These are phyloP conservation scores for Diachrysia chrysitis DNA, from an alignment of 2,888 invertebrate species.

Conservation along the genomic window DNA sequence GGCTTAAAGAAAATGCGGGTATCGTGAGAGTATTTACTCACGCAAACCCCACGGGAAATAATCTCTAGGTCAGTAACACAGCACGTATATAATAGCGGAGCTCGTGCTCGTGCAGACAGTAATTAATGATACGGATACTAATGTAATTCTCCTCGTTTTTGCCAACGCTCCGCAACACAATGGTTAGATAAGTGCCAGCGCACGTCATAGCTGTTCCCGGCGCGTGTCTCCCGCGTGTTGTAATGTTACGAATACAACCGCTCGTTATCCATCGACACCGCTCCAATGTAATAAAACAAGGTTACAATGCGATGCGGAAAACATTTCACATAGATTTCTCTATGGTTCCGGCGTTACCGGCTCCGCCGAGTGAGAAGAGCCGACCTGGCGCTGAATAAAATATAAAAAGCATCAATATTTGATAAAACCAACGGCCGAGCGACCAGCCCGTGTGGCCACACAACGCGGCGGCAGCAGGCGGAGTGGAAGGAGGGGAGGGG, in stretches of 20 bases:
- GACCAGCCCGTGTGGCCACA: constrained; percentile 7
- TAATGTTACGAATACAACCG: neutral
- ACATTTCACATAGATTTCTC: constrained; percentile 49
- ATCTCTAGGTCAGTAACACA: neutral
- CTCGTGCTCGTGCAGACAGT: neutral
- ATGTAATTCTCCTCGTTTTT: neutral
- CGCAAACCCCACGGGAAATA: neutral
- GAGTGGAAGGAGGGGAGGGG: neutral
- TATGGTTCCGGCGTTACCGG: constrained; percentile 38
- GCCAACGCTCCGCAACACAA: too few relatives aligned
- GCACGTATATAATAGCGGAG: neutral
- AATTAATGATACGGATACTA: neutral
- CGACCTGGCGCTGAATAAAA: constrained; percentile 47
- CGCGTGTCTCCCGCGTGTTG: neutral
- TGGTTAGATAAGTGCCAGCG: too few relatives aligned
- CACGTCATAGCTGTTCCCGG: too few relatives aligned
- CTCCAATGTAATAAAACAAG: constrained; percentile 34
- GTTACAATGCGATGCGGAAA: constrained; percentile 39
- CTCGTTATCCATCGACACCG: constrained; percentile 9
- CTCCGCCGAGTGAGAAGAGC: constrained; percentile 18
- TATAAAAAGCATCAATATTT: constrained; percentile 54
- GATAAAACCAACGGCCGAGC: constrained; percentile 44
- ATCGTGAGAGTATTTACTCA: neutral
- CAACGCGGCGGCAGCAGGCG: neutral
- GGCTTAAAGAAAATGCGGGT: neutral